Evolutionary conservation across 2,888 invertebrate species (phyloP).

Genomic region (Patella pellucida): DNA sequence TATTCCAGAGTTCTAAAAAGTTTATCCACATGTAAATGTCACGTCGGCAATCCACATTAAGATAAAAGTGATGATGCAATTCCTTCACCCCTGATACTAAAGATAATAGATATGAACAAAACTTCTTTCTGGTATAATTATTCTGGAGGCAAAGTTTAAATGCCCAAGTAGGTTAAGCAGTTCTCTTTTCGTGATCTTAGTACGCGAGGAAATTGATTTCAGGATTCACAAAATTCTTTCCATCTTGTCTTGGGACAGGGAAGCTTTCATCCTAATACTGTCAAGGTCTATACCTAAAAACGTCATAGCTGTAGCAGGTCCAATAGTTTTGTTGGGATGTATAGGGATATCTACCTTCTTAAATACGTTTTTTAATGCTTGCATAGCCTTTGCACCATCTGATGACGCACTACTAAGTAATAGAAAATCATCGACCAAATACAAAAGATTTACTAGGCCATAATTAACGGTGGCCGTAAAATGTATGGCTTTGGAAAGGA

Average conservation of each 20-base stretch:
- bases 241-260: slow-evolving; percentile 17
- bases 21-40: too few species aligned
- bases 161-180: slow-evolving; percentile 18
- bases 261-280: slow-evolving; percentile 12
- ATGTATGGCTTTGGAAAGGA: slow-evolving; percentile 15
- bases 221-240: slow-evolving; percentile 13
- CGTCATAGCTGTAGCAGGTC: slow-evolving; percentile 16
- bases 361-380: slow-evolving; percentile 10
- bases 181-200: slow-evolving; percentile 16
- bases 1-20: too few species aligned
- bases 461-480: slow-evolving; percentile 20
- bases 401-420: slow-evolving; percentile 13
- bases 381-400: slow-evolving; percentile 6
- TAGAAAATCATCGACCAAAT: slow-evolving; percentile 29
- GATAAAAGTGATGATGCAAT: slow-evolving; percentile 17
- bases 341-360: slow-evolving; percentile 16
- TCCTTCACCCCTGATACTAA: slow-evolving; percentile 18
- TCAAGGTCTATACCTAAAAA: slow-evolving; percentile 25
- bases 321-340: slow-evolving; percentile 10
- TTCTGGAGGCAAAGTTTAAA: slow-evolving; percentile 26
- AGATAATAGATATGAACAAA: slow-evolving; percentile 18
- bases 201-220: background rate
- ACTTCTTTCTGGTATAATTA: slow-evolving; percentile 22
- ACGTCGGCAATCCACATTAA: too few species aligned
- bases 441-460: slow-evolving; percentile 13